Evolutionary conservation across 2,797 vertebrate species (phyloP), one percentile per base, ranked within the genome.

Genomic region (Sylvilagus floridanus): DNA sequence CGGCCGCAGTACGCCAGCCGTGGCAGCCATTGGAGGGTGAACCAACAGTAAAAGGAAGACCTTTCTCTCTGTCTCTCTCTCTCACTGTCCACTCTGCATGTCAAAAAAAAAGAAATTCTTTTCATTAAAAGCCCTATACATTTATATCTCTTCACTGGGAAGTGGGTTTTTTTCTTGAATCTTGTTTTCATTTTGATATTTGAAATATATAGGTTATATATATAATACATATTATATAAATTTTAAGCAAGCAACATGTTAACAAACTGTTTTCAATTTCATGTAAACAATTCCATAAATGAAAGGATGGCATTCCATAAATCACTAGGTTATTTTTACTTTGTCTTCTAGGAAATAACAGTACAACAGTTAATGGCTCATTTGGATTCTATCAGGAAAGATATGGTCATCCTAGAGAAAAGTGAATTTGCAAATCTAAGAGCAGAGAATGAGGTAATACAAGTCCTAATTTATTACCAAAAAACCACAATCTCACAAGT

Each of bases 381-480:
- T 90, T 98, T 99, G 97, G 99, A 99, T 96, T 99, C 99, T 78
- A 99, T 99, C 97, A 98, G 99, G 92, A 99, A 99, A 98, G 99
- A 99, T 97, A 99, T 99, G 99, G 99, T 99, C 97, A 99, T 99
- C 96, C 98, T 99, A 98, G 99, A 99, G 98, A 99, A 99, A 97
- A 99, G 99, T 97, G 99, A 99, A 98, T 99, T 99, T 97, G 99
- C 99, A 93, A 99, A 99, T 97, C 98, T 99, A 52, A 99, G 99
- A 86, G 99, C 99, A 2, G 99, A 99, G 84, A 99, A 99, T 93
- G 98, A 98, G 97, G 99, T 99, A 98, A 77, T 71, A 78, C 17
- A 52, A n/a, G 1, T 91, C 54, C 94, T 69, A 79, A 37, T 69
- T 94, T 84, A 89, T 75, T 86, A 84, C 7, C 76, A 22, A 63